Conservation (phyloP, 2,113 vertebrate genomes). For the Canis aureus region DNA sequence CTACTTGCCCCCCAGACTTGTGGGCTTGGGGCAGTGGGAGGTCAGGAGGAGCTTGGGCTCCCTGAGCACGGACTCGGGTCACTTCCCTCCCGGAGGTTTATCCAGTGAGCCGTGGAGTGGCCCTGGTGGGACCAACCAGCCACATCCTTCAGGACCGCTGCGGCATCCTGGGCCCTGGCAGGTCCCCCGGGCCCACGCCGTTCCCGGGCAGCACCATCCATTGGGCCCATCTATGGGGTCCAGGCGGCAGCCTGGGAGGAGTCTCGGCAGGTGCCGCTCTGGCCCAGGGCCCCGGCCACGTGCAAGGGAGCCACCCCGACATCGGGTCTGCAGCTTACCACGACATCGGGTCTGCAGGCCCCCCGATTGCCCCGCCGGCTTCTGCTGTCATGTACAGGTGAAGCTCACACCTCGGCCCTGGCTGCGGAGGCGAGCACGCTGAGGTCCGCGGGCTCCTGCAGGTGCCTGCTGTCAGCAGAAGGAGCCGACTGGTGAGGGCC, state of each 20-base stretch:
- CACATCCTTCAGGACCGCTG: not conserved
- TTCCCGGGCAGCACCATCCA: too few relatives aligned
- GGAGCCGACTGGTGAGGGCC: not conserved
- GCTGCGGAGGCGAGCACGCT: too few relatives aligned
- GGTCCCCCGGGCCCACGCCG: too few relatives aligned
- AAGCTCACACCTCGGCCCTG: too few relatives aligned
- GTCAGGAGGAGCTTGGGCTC: conserved; percentile 54
- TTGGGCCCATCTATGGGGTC: too few relatives aligned
- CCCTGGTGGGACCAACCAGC: not conserved
- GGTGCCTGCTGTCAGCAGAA: not conserved
- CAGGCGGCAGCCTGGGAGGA: too few relatives aligned
- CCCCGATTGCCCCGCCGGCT: too few relatives aligned
- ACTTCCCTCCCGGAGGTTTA: conserved; percentile 56
- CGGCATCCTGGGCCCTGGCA: not conserved
- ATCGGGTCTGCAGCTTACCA: not conserved
- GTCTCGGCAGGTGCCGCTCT: too few relatives aligned
- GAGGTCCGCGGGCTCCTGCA: not conserved
- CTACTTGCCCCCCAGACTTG: not conserved
- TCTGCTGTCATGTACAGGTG: too few relatives aligned
- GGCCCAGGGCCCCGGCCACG: too few relatives aligned
- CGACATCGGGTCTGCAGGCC: fast-evolving
- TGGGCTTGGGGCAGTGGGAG: not conserved
- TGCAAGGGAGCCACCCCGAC: not conserved
- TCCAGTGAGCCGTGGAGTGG: not conserved
- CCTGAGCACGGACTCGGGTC: not conserved